Conservation (phyloP, 1,140 invertebrate species). For the Caenorhabditis brenneri region DNA sequence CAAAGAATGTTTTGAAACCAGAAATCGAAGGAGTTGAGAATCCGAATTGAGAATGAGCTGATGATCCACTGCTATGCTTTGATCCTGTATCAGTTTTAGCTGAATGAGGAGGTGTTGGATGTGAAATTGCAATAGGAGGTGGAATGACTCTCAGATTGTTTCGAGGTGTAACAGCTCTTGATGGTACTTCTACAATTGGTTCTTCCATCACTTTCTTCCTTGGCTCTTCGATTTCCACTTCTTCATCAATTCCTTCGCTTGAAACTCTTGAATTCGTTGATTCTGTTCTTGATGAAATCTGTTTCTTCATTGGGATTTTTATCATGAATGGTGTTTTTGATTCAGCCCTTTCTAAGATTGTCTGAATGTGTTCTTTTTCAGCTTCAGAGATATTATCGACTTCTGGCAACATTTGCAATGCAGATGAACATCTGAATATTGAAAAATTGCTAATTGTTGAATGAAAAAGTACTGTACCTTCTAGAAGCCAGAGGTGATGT, state of each 20-base stretch:
- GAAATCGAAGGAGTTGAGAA: constrained; percentile 39
- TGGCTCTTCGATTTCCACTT: constrained; percentile 7
- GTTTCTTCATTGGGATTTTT: neutral
- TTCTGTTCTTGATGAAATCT: constrained; percentile 33
- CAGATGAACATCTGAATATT: constrained; percentile 54
- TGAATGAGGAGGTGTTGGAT: constrained; percentile 17
- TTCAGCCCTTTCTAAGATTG: constrained; percentile 52
- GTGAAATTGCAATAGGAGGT: constrained; percentile 29
- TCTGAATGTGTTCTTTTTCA: constrained; percentile 55
- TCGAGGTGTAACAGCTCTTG: neutral
- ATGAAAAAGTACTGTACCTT: constrained; percentile 45
- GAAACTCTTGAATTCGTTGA: constrained; percentile 40
- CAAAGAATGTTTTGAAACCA: constrained; percentile 42
- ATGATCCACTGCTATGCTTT: neutral
- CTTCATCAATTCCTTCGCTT: constrained; percentile 30
- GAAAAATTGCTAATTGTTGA: neutral
- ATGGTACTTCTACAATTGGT: neutral
- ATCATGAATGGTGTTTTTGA: constrained; percentile 48
- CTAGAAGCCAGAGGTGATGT: constrained; percentile 49
- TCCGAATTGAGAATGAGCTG: constrained; percentile 2
- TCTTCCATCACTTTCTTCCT: constrained; percentile 13
- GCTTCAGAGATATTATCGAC: constrained; percentile 45
- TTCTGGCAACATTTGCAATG: constrained; percentile 53
- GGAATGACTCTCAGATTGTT: constrained; percentile 29
- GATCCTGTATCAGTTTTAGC: constrained; percentile 33